phyloP scores from a whole-genome alignment of 2,888 invertebrate genomes.

The Andrena camellia region DNA sequence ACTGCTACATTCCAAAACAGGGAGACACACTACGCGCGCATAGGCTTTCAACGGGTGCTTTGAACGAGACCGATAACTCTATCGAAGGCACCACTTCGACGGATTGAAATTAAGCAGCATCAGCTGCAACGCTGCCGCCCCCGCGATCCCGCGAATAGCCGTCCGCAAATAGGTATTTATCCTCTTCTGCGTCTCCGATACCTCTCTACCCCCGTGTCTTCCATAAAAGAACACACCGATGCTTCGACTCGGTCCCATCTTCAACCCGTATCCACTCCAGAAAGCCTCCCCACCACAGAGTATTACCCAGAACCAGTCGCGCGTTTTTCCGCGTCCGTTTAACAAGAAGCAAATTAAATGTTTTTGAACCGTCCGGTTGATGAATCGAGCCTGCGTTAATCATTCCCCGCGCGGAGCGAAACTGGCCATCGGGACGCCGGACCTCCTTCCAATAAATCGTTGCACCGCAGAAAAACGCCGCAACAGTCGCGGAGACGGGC shows the following conservation, averaged over 20 bases:
- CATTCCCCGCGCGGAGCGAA: background rate
- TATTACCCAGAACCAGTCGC: slow-evolving; percentile 16
- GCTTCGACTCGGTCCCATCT: background rate
- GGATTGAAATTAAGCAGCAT: background rate
- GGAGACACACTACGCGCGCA: background rate
- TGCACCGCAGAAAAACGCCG: background rate
- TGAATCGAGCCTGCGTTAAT: slow-evolving; percentile 21
- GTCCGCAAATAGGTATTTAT: slow-evolving; percentile 10
- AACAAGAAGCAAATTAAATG: slow-evolving; percentile 27
- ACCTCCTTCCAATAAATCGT: background rate
- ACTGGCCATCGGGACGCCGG: background rate
- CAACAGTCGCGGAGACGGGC: background rate
- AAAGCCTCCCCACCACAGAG: background rate
- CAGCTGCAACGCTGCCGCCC: slow-evolving; percentile 20
- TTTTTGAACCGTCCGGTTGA: slow-evolving; percentile 11
- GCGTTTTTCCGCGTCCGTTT: slow-evolving; percentile 7
- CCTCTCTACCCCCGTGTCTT: background rate
- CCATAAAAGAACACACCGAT: background rate
- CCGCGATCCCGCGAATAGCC: slow-evolving; percentile 3
- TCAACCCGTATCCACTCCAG: background rate
- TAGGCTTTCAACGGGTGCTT: background rate
- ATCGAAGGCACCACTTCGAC: slow-evolving; percentile 46
- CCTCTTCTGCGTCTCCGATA: background rate
- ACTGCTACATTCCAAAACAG: background rate
- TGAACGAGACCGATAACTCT: slow-evolving; percentile 15